These are phyloP conservation scores for Steinernema hermaphroditum DNA, from an alignment of 2,888 invertebrate genomes.

Conservation along the genomic window DNA sequence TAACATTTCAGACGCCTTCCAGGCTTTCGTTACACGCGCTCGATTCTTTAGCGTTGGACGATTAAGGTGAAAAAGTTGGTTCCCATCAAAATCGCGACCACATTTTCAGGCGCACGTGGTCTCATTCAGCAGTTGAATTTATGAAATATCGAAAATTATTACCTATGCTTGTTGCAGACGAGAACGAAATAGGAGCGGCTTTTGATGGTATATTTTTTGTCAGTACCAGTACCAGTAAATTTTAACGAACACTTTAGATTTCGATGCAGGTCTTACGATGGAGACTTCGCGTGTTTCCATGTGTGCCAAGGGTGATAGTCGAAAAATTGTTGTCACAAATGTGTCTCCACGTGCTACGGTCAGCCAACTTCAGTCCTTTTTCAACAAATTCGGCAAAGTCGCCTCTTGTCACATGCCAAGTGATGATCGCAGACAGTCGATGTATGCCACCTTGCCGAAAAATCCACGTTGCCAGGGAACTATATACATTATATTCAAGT, in stretches of 20 bases:
- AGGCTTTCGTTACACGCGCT: conserved; percentile 65
- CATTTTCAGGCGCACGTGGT: conserved; percentile 64
- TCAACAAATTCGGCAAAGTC: conserved; percentile 65
- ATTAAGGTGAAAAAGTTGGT: conserved; percentile 50
- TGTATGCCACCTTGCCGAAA: conserved; percentile 61
- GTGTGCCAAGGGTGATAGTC: conserved; percentile 37
- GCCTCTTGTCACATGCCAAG: conserved; percentile 56
- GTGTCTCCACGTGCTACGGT: conserved; percentile 61
- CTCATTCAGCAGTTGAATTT: conserved; percentile 66
- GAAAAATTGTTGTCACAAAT: conserved; percentile 59
- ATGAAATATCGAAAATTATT: conserved; percentile 66
- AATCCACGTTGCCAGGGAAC: conserved; percentile 54
- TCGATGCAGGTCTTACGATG: conserved; percentile 53
- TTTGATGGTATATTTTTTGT: conserved; percentile 49
- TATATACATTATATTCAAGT: conserved; percentile 63
- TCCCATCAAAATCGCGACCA: neutral
- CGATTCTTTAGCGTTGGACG: conserved; percentile 65
- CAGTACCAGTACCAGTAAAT: conserved; percentile 20
- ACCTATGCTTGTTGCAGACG: conserved; percentile 65
- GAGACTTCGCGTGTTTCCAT: conserved; percentile 38
- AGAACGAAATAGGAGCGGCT: conserved; percentile 52
- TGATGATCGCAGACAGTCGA: conserved; percentile 53
- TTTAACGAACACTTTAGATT: conserved; percentile 43
- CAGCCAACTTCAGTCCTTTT: conserved; percentile 64
- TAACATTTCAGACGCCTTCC: conserved; percentile 66